Conservation (phyloP, 2,113 vertebrate genomes). For the Nothoprocta pentlandii region DNA sequence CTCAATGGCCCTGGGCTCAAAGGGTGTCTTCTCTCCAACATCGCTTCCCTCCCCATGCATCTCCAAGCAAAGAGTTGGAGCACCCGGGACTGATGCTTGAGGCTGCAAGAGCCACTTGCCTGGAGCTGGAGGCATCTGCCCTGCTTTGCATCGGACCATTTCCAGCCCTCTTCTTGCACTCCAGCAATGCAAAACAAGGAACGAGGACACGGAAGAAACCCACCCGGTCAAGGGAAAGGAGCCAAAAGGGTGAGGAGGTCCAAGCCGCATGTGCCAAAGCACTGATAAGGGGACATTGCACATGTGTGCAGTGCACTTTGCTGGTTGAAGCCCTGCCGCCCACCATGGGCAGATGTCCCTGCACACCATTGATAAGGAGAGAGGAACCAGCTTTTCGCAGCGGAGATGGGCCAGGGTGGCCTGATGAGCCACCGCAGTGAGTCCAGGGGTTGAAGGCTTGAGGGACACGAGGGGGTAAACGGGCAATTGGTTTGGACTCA, state of each 20-base stretch:
- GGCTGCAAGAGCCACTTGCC: neutral
- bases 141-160: neutral
- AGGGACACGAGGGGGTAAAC: neutral
- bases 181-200: no score
- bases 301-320: accelerated
- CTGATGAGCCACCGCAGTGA: neutral
- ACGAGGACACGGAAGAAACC: no score
- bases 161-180: neutral
- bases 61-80: neutral
- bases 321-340: accelerated
- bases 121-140: neutral
- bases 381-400: neutral
- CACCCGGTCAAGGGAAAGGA: no score
- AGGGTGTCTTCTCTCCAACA: no score
- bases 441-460: neutral
- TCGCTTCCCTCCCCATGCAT: no score
- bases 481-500: no score
- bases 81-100: neutral
- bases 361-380: accelerated
- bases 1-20: no score
- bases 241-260: neutral
- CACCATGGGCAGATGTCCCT: neutral
- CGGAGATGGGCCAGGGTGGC: no score
- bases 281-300: accelerated
- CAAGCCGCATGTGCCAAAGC: neutral